Evolutionary conservation across 2,113 vertebrate species (phyloP), one percentile per base, ranked within the genome.

Genomic region (Tachycineta bicolor): DNA sequence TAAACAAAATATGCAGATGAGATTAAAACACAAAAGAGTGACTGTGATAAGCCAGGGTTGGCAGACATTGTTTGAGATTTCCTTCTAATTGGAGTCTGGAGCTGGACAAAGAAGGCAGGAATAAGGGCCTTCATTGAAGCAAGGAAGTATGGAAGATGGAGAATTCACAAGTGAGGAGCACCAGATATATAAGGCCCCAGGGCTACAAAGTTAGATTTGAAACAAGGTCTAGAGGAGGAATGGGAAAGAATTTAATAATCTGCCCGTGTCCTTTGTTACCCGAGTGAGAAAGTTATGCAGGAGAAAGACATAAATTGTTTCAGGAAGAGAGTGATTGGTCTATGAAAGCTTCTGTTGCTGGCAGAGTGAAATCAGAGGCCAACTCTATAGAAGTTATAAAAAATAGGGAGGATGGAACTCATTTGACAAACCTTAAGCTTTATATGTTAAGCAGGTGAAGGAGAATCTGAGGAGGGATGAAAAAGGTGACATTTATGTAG

Each of bases 401-500:
- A 94, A 91, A 73, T 73, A 91, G 25, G 70, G 67, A 87, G 50
- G n/a, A 76, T 89, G 37, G 70, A 93, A 87, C 37, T 87, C 86
- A 91, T 95, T 80, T 94, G 70, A 79, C 67, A 94, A 93, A 91
- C n/a, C 53, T 85, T 87, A 91, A 91, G 44, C 53, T 76, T 84
- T 89, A 50, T 91, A 76, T 76, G 70, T 95, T 95, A 93, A 91
- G 70, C 46, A 89, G 87, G 78, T 91, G 87, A 94, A 93, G 63
- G 60, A 93, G 83, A 94, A 96, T 77, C 83, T 96, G 81, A 96
- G 24, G 25, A 78, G 37, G 58, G 59, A 95, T 4, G 11, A 88
- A 93, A 94, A 92, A 89, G 67, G 76, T 96, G 88, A 92, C 86
- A 92, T 81, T 96, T 90, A 50, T 87, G 59, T 92, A 86, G 76